Conservation (phyloP, 2,888 invertebrate genomes). For the Tipula lateralis region DNA sequence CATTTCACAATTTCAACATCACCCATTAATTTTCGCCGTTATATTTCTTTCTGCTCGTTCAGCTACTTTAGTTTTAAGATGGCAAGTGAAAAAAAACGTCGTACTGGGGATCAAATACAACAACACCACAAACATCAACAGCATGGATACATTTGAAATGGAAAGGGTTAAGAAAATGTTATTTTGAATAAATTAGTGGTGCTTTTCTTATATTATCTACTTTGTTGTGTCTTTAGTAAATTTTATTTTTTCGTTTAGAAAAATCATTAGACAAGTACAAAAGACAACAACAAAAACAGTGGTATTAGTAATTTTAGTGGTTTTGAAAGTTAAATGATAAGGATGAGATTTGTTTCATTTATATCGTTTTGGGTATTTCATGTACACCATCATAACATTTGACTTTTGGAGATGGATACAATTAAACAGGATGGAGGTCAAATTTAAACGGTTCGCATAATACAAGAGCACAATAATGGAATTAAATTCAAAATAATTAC, state of each 20-base stretch:
- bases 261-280: neutral
- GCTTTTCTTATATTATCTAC: neutral
- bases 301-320: neutral
- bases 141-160: neutral
- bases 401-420: neutral
- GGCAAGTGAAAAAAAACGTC: neutral
- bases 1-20: neutral
- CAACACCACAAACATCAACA: neutral
- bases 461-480: neutral
- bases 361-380: neutral
- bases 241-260: neutral
- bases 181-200: neutral
- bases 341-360: neutral
- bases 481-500: conserved; percentile 7
- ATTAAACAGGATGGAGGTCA: neutral
- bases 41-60: neutral
- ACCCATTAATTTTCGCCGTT: neutral
- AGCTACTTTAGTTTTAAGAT: neutral
- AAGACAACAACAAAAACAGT: neutral
- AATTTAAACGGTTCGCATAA: neutral
- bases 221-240: neutral
- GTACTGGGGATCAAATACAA: neutral
- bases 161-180: neutral
- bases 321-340: conserved; percentile 4
- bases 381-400: neutral